Conservation (phyloP, 35 echinoderm and acorn worm species). For the Holothuria glaberrima region DNA sequence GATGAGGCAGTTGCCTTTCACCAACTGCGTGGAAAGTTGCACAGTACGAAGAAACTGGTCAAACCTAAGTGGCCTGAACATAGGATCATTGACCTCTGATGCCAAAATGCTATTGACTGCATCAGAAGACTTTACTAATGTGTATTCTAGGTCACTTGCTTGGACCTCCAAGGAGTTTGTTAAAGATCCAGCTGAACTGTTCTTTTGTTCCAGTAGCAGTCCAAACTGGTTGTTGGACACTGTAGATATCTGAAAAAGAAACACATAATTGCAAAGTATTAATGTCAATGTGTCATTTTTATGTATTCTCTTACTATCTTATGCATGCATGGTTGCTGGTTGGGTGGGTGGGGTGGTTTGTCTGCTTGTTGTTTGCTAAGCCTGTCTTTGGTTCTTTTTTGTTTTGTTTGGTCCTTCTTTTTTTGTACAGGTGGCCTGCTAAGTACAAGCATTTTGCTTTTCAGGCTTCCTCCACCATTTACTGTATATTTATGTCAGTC, state of each 20-base stretch:
- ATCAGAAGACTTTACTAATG: constrained; percentile 15
- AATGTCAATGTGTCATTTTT: too few relatives aligned
- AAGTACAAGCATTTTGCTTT: too few relatives aligned
- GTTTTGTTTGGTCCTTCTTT: too few relatives aligned
- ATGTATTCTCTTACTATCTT: too few relatives aligned
- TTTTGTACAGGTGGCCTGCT: too few relatives aligned
- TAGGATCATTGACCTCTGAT: neutral
- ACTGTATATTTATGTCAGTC: too few relatives aligned
- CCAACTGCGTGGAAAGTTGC: constrained; percentile 12
- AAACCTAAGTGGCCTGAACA: constrained; percentile 34
- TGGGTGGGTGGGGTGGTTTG: too few relatives aligned
- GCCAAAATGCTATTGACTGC: constrained; percentile 33
- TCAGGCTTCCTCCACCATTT: too few relatives aligned
- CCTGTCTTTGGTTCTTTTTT: too few relatives aligned
- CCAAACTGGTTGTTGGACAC: constrained; percentile 49
- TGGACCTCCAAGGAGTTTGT: constrained; percentile 35
- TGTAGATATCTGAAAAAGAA: constrained; percentile 40
- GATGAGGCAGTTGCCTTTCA: constrained; percentile 16
- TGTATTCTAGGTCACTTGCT: constrained; percentile 5
- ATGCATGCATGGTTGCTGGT: too few relatives aligned
- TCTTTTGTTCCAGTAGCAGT: constrained; percentile 30
- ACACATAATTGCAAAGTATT: too few relatives aligned
- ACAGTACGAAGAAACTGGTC: constrained; percentile 53
- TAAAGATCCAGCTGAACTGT: neutral
- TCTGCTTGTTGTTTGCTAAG: too few relatives aligned